phyloP scores from a whole-genome alignment of 2,113 vertebrate species.

The Eulemur rufifrons region DNA sequence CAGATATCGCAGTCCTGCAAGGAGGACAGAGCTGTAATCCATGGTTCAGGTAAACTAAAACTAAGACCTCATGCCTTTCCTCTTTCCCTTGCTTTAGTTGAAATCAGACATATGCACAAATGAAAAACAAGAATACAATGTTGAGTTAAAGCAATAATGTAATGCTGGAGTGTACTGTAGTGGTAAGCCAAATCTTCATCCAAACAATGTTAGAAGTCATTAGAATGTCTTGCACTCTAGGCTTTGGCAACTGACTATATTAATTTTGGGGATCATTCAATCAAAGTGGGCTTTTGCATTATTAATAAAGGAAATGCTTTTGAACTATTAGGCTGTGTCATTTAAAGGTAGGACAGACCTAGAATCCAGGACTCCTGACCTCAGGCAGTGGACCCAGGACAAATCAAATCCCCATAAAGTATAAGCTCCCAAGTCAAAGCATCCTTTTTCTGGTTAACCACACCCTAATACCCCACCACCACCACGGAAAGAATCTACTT shows the following conservation, averaged over 20 bases:
- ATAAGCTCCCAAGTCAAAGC: background rate
- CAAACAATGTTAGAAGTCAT: background rate
- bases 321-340: background rate
- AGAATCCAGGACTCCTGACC: background rate
- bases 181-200: background rate
- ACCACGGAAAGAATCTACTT: background rate
- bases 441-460: background rate
- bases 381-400: background rate
- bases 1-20: background rate
- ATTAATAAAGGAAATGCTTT: constrained; percentile 33
- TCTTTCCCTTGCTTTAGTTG: background rate
- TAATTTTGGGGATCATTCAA: background rate
- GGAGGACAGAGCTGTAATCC: background rate
- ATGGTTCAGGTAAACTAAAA: background rate
- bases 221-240: background rate
- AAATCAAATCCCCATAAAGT: background rate
- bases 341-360: background rate
- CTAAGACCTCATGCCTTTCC: background rate
- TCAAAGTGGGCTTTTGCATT: background rate
- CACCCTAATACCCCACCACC: background rate
- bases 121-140: background rate
- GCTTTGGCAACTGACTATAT: background rate
- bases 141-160: background rate
- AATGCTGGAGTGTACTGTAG: background rate
- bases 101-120: background rate